Conservation (phyloP, 1,140 invertebrate genomes). For the Drosophila miranda region DNA sequence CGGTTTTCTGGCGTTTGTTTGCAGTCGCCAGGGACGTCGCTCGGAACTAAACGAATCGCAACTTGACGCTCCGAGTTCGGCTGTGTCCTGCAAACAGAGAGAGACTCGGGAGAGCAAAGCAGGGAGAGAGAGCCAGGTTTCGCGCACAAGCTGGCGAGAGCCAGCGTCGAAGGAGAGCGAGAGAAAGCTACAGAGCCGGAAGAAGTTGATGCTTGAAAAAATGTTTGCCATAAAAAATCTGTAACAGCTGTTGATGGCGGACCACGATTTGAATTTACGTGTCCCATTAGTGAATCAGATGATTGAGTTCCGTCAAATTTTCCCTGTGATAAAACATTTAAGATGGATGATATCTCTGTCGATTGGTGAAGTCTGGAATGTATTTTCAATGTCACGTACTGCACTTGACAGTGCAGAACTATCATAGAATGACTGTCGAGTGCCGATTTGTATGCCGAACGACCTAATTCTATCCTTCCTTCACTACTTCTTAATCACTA, state of each 20-base stretch:
- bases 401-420: too few relatives aligned
- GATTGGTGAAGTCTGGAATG: too few relatives aligned
- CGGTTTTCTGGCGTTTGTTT: slow-evolving; percentile 68
- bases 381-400: too few relatives aligned
- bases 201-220: slow-evolving; percentile 7
- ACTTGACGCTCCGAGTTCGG: slow-evolving; percentile 14
- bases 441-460: too few relatives aligned
- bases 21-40: slow-evolving; percentile 31
- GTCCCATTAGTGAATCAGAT: too few relatives aligned
- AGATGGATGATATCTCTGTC: too few relatives aligned
- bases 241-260: slow-evolving; percentile 58
- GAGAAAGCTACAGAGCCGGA: slow-evolving; percentile 15
- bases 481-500: too few relatives aligned
- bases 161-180: not conserved
- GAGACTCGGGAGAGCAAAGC: slow-evolving; percentile 9
- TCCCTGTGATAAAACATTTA: too few relatives aligned
- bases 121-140: slow-evolving; percentile 29
- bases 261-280: not conserved
- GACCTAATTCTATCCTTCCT: too few relatives aligned
- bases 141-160: slow-evolving; percentile 65
- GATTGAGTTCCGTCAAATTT: too few relatives aligned
- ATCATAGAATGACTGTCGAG: too few relatives aligned
- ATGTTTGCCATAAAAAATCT: slow-evolving; percentile 72
- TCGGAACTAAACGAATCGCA: slow-evolving; percentile 16
- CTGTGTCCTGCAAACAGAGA: slow-evolving; percentile 30